phyloP scores from a whole-genome alignment of 53 echinoderm and acorn worm species.

The Holothuria leucospilota region DNA sequence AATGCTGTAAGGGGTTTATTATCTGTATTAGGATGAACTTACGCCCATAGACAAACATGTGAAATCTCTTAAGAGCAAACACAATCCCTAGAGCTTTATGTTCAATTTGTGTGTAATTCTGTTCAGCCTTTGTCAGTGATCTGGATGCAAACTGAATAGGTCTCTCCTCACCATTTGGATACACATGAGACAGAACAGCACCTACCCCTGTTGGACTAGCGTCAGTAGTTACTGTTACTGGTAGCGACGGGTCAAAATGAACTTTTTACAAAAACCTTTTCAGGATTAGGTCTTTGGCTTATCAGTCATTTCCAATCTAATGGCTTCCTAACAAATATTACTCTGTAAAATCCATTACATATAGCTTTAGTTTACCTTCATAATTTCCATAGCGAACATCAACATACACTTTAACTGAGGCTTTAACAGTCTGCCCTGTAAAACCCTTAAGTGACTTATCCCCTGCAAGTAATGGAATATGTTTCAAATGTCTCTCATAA shows the following conservation, averaged over 20 bases:
- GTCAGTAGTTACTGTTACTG: conserved; percentile 57
- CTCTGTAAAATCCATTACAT: conserved; percentile 46
- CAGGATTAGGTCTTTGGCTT: not conserved
- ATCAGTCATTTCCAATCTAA: conserved; percentile 49
- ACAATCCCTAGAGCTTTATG: conserved; percentile 51
- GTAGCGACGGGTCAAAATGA: conserved; percentile 53
- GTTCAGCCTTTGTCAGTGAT: conserved; percentile 34
- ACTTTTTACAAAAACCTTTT: conserved; percentile 38
- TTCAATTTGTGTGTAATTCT: conserved; percentile 43
- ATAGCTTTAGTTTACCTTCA: too few species aligned
- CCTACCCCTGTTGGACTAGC: conserved; percentile 54
- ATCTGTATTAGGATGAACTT: conserved; percentile 53
- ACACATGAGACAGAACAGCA: conserved; percentile 48
- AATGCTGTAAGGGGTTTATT: conserved; percentile 53
- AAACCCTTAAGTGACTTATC: conserved; percentile 50
- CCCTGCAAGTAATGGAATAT: conserved; percentile 25
- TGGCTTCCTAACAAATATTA: conserved; percentile 47
- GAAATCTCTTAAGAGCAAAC: conserved; percentile 34
- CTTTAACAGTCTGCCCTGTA: conserved; percentile 47
- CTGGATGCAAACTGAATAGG: conserved; percentile 48
- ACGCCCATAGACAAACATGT: conserved; percentile 47
- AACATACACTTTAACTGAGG: conserved; percentile 47
- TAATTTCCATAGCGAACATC: conserved; percentile 60
- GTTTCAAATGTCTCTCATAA: conserved; percentile 19
- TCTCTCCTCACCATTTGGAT: conserved; percentile 42